Evolutionary conservation across 2,113 vertebrate species (phyloP), one percentile per base, ranked within the genome.

Genomic region (Oceanodroma tethys): DNA sequence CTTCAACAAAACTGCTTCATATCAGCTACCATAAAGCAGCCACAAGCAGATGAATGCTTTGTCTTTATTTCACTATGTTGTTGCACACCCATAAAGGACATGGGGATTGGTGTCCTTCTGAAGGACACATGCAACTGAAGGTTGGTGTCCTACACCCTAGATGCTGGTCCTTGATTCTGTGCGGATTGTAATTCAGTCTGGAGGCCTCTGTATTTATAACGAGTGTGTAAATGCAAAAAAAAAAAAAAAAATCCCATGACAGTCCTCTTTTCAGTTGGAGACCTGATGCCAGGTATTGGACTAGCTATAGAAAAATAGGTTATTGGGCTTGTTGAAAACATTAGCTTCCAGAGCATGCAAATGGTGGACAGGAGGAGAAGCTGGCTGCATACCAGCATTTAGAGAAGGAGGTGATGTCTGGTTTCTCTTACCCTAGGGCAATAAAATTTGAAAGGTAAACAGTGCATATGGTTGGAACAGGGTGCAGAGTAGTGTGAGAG

Each of bases 391-490:
- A 66, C 68, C 90, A 94, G 81, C 34, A 7, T 32, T 73, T 53
- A 25, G 65, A 89, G 56, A 3, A 91, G 67, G 86, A 73, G 73
- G 27, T 62, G 63, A 84, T 75, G 76, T 58, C 90, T 93, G 84
- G 6, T 87, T 89, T 62, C 73, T 55, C 73, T 84, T 84, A 56
- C 27, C 42, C 40, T 36, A 34, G 71, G 67, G 75, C 89, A 88
- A 32, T 67, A 86, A 68, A 42, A 90, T 83, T 91, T 94, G 86
- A n/a, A 90, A 88, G 86, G 80, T 81, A 81, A 83, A 81, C 53
- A 38, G 79, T 40, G 27, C 53, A 19, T 85, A 20, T 86, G 71
- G 82, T 72, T 72, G 71, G 29, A 79, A 56, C 8, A 58, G 70
- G 42, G 86, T 68, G 56, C 56, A 82, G 71, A 88, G 81, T 8